These are phyloP conservation scores for Aulostomus chinensis DNA, from an alignment of 2,797 vertebrate genomes.

Conservation along the genomic window DNA sequence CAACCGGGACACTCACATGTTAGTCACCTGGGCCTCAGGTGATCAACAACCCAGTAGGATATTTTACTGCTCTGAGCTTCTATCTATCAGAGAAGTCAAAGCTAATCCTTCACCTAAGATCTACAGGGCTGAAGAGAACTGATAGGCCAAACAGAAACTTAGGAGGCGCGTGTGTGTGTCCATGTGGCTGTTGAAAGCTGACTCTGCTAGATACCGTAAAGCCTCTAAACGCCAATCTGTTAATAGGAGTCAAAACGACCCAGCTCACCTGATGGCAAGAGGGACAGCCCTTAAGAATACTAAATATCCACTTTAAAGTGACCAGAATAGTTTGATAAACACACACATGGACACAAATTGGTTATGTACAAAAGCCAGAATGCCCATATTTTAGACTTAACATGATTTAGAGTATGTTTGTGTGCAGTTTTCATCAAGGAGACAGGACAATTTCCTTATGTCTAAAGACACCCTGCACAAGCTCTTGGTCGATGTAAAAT, in stretches of 20 bases:
- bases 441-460: too few relatives aligned
- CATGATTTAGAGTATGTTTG: neutral
- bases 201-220: neutral
- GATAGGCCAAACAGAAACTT: constrained; percentile 9
- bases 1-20: too few relatives aligned
- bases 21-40: too few relatives aligned
- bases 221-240: neutral
- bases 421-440: constrained; percentile 3
- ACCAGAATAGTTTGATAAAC: too few relatives aligned
- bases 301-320: constrained; percentile 8
- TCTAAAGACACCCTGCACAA: too few relatives aligned
- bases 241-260: neutral
- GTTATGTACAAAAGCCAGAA: neutral
- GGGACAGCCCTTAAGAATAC: too few relatives aligned
- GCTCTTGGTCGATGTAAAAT: too few relatives aligned
- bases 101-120: constrained; percentile 4
- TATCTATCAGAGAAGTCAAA: constrained; percentile 23
- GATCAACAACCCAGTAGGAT: constrained; percentile 1
- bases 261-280: constrained; percentile 8
- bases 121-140: neutral
- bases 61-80: constrained; percentile 10
- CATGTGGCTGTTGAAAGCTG: constrained; percentile 1
- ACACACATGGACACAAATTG: too few relatives aligned
- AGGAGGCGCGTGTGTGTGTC: neutral
- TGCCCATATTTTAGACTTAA: neutral